phyloP scores from a whole-genome alignment of 2,888 invertebrate species.

The Chalcosyrphus nemorum region DNA sequence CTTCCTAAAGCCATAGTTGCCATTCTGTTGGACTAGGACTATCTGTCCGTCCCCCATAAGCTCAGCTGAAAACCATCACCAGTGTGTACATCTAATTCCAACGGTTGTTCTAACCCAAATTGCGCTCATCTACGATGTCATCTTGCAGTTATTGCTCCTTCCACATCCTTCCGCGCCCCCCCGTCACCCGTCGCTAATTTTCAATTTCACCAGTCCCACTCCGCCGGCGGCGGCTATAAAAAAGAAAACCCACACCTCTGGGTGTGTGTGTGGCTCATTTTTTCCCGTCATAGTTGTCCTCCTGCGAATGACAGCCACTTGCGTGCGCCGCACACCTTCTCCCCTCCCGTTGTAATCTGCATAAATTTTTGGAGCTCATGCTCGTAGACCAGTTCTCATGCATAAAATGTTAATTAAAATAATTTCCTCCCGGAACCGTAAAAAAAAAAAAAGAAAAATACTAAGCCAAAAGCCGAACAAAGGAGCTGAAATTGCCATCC shows the following conservation, averaged over 20 bases:
- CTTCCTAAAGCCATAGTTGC: too few species aligned
- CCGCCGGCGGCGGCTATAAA: conserved; percentile 29
- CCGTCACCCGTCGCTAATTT: conserved; percentile 53
- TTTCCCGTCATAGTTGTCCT: conserved; percentile 3
- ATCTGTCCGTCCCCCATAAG: too few species aligned
- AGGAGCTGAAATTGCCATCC: background rate
- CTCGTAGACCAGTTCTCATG: conserved; percentile 64
- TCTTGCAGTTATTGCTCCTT: conserved; percentile 48
- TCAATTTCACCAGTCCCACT: conserved; percentile 43
- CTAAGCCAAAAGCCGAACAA: conserved; percentile 14
- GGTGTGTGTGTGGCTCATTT: conserved; percentile 6
- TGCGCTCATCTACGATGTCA: conserved; percentile 50
- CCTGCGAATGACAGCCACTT: conserved; percentile 10
- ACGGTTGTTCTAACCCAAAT: conserved; percentile 22
- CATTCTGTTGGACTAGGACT: too few species aligned
- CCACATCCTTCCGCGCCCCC: background rate
- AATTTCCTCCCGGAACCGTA: conserved; percentile 66
- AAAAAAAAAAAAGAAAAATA: conserved; percentile 30
- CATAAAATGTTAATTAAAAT: conserved; percentile 73
- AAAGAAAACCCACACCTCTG: background rate
- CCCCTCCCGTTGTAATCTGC: conserved; percentile 61
- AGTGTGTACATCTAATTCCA: background rate
- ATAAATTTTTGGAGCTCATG: conserved; percentile 65
- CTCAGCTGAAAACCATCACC: too few species aligned
- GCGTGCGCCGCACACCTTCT: conserved; percentile 40